A percentile compares a stretch with the other conserved stretches of the same genome.
Evolutionary conservation across 2,113 vertebrate genomes (phyloP).

Genomic region (Rhizomys pruinosus): DNA sequence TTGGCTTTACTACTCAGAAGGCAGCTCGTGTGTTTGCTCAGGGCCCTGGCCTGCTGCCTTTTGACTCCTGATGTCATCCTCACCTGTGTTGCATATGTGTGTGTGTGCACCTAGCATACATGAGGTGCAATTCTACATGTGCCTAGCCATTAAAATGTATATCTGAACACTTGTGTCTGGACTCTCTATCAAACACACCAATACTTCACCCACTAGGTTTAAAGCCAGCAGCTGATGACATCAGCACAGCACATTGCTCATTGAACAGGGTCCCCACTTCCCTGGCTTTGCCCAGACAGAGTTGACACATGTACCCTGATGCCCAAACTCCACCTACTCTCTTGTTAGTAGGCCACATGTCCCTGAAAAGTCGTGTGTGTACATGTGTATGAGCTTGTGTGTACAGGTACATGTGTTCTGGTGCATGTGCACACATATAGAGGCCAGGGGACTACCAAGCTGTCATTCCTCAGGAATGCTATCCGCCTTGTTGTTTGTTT

Average conservation of each 20-base stretch:
- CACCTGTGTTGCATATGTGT: background rate
- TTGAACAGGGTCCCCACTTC: background rate
- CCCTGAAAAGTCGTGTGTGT: background rate
- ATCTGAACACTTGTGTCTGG: too few relatives aligned
- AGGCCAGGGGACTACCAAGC: background rate
- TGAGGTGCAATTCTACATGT: background rate
- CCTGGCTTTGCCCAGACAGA: constrained; percentile 17
- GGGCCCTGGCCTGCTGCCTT: background rate
- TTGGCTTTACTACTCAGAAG: background rate
- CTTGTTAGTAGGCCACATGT: background rate
- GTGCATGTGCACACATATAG: background rate
- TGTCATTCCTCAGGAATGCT: background rate
- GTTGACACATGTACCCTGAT: background rate
- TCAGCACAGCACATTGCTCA: background rate
- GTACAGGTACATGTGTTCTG: background rate
- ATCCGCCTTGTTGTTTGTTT: background rate
- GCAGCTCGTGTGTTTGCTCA: background rate
- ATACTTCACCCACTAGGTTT: background rate
- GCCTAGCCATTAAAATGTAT: too few relatives aligned
- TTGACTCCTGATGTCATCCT: background rate
- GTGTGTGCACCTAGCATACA: background rate
- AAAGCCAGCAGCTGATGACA: background rate
- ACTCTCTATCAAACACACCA: background rate
- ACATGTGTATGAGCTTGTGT: background rate
- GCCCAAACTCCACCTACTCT: background rate